phyloP scores from a whole-genome alignment of 2,113 vertebrate species.

The Pelobates fuscus region DNA sequence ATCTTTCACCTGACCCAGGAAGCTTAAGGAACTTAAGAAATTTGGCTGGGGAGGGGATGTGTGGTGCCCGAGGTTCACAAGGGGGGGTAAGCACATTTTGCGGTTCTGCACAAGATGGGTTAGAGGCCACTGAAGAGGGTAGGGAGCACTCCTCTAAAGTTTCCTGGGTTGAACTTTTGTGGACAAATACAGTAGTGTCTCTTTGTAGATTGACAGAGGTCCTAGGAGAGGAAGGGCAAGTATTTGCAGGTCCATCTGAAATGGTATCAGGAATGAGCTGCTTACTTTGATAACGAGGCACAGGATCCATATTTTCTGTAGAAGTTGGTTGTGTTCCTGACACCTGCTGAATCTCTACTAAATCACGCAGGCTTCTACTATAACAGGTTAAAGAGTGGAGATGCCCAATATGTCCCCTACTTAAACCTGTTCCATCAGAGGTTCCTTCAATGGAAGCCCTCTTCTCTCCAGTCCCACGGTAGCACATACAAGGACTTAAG shows the following conservation, averaged over 20 bases:
- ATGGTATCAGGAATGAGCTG: not conserved
- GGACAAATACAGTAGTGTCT: constrained; percentile 12
- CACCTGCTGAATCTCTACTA: constrained; percentile 37
- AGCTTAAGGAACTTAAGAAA: constrained; percentile 88
- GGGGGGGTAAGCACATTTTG: constrained; percentile 53
- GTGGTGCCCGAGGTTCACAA: constrained; percentile 66
- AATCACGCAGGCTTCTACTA: constrained; percentile 30
- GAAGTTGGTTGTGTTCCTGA: constrained; percentile 13
- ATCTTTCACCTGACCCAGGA: constrained; percentile 74
- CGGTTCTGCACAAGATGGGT: constrained; percentile 8
- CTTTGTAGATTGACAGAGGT: constrained; percentile 20
- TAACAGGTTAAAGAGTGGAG: constrained; percentile 43
- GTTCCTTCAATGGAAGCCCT: constrained; percentile 27
- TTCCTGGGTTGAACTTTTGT: constrained; percentile 21
- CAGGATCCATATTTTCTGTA: constrained; percentile 20
- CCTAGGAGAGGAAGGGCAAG: constrained; percentile 29
- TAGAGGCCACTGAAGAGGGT: not conserved
- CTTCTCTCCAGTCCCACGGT: constrained; percentile 40
- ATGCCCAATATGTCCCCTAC: constrained; percentile 37
- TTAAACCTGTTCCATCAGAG: constrained; percentile 34
- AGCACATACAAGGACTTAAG: constrained; percentile 42
- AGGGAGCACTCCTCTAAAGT: constrained; percentile 11
- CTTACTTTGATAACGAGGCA: constrained; percentile 22
- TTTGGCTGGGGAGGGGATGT: constrained; percentile 80
- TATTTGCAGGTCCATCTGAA: constrained; percentile 7